These are phyloP conservation scores for Drosophila lacertosa DNA, from an alignment of 1,140 invertebrate species.

Conservation along the genomic window DNA sequence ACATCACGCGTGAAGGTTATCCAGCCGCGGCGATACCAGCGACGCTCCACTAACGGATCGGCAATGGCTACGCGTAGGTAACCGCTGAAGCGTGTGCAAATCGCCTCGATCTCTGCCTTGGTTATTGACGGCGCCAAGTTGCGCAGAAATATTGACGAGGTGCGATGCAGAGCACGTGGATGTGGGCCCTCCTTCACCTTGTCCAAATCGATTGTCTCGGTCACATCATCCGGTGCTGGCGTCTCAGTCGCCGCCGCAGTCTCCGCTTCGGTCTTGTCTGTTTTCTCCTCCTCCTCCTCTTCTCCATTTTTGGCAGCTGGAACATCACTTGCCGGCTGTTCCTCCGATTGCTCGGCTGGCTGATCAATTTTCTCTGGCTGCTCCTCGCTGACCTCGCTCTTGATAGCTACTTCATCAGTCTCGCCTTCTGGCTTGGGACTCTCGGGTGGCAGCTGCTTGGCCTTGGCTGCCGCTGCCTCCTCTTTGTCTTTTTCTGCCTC, in stretches of 20 bases:
- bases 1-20: constrained; percentile 98
- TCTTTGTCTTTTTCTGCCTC: constrained; percentile 58
- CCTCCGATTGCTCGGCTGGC: constrained; percentile 8
- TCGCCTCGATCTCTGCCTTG: constrained; percentile 98
- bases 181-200: constrained; percentile 86
- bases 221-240: constrained; percentile 29
- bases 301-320: constrained; percentile 6
- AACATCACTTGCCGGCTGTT: constrained; percentile 49
- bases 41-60: constrained; percentile 97
- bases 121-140: constrained; percentile 98
- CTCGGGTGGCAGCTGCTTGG: constrained; percentile 18
- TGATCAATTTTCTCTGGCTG: constrained; percentile 58
- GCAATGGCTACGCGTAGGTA: constrained; percentile 98
- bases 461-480: constrained; percentile 67
- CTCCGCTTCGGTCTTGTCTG: not conserved
- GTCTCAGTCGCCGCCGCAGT: not conserved
- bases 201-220: constrained; percentile 81
- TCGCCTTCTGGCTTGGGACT: constrained; percentile 29
- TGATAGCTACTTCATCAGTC: not conserved
- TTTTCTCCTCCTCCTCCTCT: not conserved
- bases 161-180: constrained; percentile 93
- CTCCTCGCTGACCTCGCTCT: constrained; percentile 35
- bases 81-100: constrained; percentile 97
- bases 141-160: constrained; percentile 97
- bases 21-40: constrained; percentile 98